Evolutionary conservation across 2,113 vertebrate genomes (phyloP), one percentile per base, ranked within the genome.

Genomic region (Spheniscus mendiculus): DNA sequence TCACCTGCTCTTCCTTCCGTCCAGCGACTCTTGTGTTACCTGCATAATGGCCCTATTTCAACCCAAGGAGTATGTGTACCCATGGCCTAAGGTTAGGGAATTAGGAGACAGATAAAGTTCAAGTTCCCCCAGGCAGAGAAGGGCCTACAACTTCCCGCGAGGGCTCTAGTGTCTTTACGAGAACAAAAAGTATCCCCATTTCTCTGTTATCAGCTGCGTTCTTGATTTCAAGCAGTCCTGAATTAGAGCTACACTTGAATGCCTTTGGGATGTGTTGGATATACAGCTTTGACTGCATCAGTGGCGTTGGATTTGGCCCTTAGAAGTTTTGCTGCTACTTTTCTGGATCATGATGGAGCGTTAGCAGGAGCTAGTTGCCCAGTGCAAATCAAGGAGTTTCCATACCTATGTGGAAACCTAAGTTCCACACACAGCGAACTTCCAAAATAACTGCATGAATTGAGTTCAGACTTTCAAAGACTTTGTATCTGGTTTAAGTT

Each of bases 41-140:
- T 72, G 29, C 2, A 0, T 8, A 7, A 67, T 0, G 1, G 23
- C n/a, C 19, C 16, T 49, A 0, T 63, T 89, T 67, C 38, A 0
- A 0, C 23, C 27, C 20, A 21, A 7, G 12, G n/a, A 69, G 2
- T 50, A 3, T 19, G 11, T 21, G 32, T 83, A 26, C 25, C 59
- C 32, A 2, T 50, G 55, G 15, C 71, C 11, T 16, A 30, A 61
- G 25, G 21, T 29, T 20, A 74, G 38, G 23, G 23, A 89, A 30
- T 32, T 13, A 27, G 42, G 44, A 78, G 55, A 32, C 20, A 12
- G 4, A 19, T 30, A 7, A 87, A 61, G 45, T 40, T n/a, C n/a
- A 49, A 13, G 38, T 71, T 61, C 29, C 3, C 69, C 7, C 32
- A 50, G 55, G 16, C 29, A 7, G 36, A 69, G 30, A 45, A 56